phyloP scores from a whole-genome alignment of 2,888 invertebrate genomes.

The Sarcophaga caerulescens region DNA sequence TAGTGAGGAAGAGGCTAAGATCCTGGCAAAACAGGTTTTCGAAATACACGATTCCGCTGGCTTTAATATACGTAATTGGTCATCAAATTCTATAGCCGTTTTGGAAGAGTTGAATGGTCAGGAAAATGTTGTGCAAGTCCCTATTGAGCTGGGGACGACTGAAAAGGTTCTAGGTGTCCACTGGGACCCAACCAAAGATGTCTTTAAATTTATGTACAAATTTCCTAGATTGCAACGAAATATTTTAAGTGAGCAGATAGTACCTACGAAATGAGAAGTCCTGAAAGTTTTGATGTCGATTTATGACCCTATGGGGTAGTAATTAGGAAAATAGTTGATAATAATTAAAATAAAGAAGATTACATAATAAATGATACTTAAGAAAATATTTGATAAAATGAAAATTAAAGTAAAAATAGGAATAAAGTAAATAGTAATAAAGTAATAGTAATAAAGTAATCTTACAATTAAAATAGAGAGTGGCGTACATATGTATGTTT shows the following conservation, averaged over 20 bases:
- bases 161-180: conserved; percentile 44
- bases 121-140: background rate
- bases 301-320: conserved; percentile 26
- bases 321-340: too few relatives aligned
- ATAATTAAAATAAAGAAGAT: too few relatives aligned
- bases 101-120: background rate
- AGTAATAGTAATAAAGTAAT: too few relatives aligned
- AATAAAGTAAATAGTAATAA: too few relatives aligned
- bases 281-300: conserved; percentile 37
- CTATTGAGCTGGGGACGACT: background rate
- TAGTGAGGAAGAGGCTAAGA: conserved; percentile 17
- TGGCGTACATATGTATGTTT: too few relatives aligned
- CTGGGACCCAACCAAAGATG: conserved; percentile 42
- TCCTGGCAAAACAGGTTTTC: background rate
- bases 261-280: conserved; percentile 33
- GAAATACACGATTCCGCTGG: conserved; percentile 35
- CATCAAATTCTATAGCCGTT: conserved; percentile 34
- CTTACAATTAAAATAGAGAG: too few relatives aligned
- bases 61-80: conserved; percentile 24
- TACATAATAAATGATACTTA: too few relatives aligned
- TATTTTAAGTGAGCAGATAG: background rate
- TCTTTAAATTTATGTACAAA: conserved; percentile 29
- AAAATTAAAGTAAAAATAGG: too few relatives aligned
- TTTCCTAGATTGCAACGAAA: conserved; percentile 31
- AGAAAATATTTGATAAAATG: too few relatives aligned